Conservation (phyloP, 2,888 invertebrate genomes). For the Ligdia adustata region DNA sequence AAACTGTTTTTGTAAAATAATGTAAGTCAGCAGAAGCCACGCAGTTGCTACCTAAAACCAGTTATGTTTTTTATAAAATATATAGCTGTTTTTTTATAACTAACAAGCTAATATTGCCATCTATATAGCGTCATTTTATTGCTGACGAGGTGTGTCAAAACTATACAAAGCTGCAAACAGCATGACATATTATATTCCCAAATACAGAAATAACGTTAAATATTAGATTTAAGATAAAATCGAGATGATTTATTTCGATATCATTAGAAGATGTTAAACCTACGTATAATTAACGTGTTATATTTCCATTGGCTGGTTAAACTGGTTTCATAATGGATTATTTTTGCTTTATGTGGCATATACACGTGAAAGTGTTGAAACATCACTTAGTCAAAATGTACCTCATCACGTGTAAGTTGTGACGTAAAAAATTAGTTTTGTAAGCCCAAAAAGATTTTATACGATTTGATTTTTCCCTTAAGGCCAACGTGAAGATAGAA, state of each 20-base stretch:
- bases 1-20: too few relatives aligned
- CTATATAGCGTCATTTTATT: too few relatives aligned
- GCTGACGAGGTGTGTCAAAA: constrained; percentile 6
- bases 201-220: constrained; percentile 4
- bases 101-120: too few relatives aligned
- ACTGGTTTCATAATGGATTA: constrained; percentile 28
- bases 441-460: background rate
- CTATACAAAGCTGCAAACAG: constrained; percentile 5
- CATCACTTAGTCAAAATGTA: constrained; percentile 2
- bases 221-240: constrained; percentile 17
- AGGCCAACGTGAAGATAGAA: too few relatives aligned
- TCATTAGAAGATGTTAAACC: constrained; percentile 19
- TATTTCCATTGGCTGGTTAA: constrained; percentile 24
- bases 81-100: too few relatives aligned
- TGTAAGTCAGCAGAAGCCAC: too few relatives aligned
- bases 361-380: constrained; percentile 27
- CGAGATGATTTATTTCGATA: constrained; percentile 27
- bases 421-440: constrained; percentile 10
- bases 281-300: constrained; percentile 28
- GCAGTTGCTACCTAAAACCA: too few relatives aligned
- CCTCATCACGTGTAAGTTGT: constrained; percentile 7
- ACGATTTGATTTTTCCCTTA: too few relatives aligned
- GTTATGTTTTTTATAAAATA: too few relatives aligned
- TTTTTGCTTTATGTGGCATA: constrained; percentile 20
- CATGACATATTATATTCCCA: too few relatives aligned